Base-by-base conservation (phyloP, 1,140 invertebrate genomes). In the Musca domestica region DNA sequence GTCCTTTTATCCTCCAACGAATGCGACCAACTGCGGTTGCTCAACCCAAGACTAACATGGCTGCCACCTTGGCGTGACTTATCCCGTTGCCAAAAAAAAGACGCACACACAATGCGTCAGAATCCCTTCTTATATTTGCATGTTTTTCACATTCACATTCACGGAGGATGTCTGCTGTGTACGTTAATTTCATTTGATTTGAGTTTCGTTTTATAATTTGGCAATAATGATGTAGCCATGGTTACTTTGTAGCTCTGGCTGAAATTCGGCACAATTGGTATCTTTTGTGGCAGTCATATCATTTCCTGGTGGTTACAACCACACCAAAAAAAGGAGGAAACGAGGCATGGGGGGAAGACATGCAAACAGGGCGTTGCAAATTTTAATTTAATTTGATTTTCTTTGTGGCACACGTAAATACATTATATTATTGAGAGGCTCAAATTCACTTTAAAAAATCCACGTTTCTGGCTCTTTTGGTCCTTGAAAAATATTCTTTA, bases 11-110 rank as follows among this genome's bases (percentile, higher is more conserved):
- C 34, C 34, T 9, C 10, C 34, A 12, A 41, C 34, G n/a, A 9
- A 23, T 27, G 14, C 22, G 6, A 27, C 52, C 52, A 56, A 61
- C 56, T 61, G 56, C 56, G 56, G 56, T 61, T 61, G 56, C 56
- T 61, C 56, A 61, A 61, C 56, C 56, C 27, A 34, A 61, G 22
- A 27, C 23, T 27, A n/a, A n/a, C 23, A 27, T 27, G 27, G n/a
- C 25, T 17, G 56, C 56, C 56, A 61, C 34, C 34, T 41, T 41
- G 34, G 34, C 12, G 34, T 41, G 34, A 41, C 34, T 41, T 41
- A 41, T 41, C 34, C 10, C 34, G 4, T 41, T 41, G 34, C 34
- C 27, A 30, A 30, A 41, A 41, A 41, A 5, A 41, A 41, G 2
- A 41, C 4, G 34, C 4, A 41, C 4, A 41, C 27, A 41, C 34